Evolutionary conservation across 1,140 invertebrate species (phyloP), one percentile per base, ranked within the genome.

Genomic region (Bombus soroeensis): DNA sequence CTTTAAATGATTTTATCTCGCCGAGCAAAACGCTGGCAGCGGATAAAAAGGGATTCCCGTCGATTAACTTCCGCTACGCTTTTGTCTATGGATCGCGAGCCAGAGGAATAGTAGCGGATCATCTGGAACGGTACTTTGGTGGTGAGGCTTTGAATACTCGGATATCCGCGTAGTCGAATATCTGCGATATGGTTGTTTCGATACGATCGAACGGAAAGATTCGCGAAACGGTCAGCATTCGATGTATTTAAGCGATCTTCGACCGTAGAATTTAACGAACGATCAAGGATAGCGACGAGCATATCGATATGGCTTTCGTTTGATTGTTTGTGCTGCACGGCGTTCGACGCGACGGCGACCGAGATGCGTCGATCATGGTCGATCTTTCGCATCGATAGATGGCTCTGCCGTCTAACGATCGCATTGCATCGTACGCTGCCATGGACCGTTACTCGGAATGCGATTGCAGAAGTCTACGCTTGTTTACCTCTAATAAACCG

Each of bases 1-100:
- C 82, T 85, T 53, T 76, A 66, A 85, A 88, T 81, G 87, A 89
- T 88, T 88, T 89, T 85, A 88, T 72, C 83, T 70, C 78, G 78
- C 59, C 72, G 78, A 88, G 83, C 83, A 86, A 86, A 86, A 88
- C 85, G 83, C 68, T 74, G 41, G 9, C 64, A 47, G 75, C 68
- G 85, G 87, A 89, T 89, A 89, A 86, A 86, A 89, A 89, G 83
- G 72, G 87, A 82, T 88, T 75, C 66, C 18, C 53, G 85, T 89
- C 81, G 88, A 90, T 89, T 89, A 89, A 90, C 88, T 87, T 89
- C 83, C 88, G 88, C 80, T 87, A 43, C 78, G 66, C 83, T 90
- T 81, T 82, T 81, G 79, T 77, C 32, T 59, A 53, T 13, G 71
- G 57, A 80, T 89, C 87, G 75, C 28, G 70, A 88, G 66, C 59